A percentile compares a stretch with the other conserved stretches of the same genome.
Conservation (phyloP, 2,113 vertebrate genomes). For the Mesocricetus auratus region DNA sequence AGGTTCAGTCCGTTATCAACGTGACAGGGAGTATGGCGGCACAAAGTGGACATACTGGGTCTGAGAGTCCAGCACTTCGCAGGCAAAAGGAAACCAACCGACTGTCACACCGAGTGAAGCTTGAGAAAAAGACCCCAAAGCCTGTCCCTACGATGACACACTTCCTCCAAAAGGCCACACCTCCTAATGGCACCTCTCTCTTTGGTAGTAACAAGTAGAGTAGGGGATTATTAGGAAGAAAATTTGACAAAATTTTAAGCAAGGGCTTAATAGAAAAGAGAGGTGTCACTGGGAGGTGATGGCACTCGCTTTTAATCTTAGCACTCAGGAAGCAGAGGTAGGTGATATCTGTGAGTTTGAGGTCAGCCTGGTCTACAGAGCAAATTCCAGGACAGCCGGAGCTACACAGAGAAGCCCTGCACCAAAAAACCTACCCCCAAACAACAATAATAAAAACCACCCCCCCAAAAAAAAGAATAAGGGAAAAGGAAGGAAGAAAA, state of each 20-base stretch:
- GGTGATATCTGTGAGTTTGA: neutral
- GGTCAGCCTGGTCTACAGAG: neutral
- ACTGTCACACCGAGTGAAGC: neutral
- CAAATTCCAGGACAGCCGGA: neutral
- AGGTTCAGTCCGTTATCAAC: neutral
- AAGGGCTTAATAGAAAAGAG: neutral
- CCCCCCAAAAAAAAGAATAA: neutral
- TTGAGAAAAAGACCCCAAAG: neutral
- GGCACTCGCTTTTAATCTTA: neutral
- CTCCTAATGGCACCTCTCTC: neutral
- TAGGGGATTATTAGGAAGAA: neutral
- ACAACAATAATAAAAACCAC: neutral
- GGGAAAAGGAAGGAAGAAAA: neutral
- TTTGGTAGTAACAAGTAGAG: neutral
- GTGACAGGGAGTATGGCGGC: neutral
- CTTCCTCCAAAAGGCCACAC: neutral
- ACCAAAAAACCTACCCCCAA: neutral
- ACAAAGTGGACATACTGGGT: neutral
- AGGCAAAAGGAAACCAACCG: neutral
- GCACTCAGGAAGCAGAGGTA: neutral
- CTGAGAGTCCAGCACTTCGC: neutral
- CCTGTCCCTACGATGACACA: neutral
- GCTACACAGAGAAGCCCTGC: neutral
- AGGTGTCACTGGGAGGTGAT: neutral
- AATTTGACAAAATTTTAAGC: neutral